These are phyloP conservation scores for Nebria ingens DNA, from an alignment of 1,140 invertebrate genomes.

Conservation along the genomic window DNA sequence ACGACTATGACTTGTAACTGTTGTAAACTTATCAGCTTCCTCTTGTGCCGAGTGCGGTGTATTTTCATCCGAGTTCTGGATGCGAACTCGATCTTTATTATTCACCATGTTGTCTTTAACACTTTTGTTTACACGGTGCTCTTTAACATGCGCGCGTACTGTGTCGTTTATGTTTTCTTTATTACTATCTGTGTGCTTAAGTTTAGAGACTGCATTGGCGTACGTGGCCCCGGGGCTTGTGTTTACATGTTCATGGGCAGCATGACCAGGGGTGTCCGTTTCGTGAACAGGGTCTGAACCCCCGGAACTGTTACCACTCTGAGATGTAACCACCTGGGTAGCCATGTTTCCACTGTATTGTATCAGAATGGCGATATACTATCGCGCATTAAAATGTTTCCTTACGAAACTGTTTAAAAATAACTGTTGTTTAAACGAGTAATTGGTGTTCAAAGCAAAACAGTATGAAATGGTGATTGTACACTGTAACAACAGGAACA, in stretches of 20 bases:
- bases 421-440: slow-evolving; percentile 5
- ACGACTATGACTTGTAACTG: slow-evolving; percentile 38
- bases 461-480: neutral
- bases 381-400: slow-evolving; percentile 18
- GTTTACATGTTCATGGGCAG: slow-evolving; percentile 31
- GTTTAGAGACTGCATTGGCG: slow-evolving; percentile 11
- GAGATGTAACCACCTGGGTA: slow-evolving; percentile 16
- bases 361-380: neutral
- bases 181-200: slow-evolving; percentile 15
- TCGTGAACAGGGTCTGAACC: slow-evolving; percentile 15
- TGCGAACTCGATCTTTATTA: slow-evolving; percentile 16
- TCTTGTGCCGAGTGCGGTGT: slow-evolving; percentile 20
- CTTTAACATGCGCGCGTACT: slow-evolving; percentile 12
- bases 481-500: slow-evolving; percentile 16
- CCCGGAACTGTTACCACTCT: slow-evolving; percentile 15
- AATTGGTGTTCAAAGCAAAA: slow-evolving; percentile 19
- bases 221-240: slow-evolving; percentile 1
- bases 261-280: slow-evolving; percentile 21
- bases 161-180: slow-evolving; percentile 25
- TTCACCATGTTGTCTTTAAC: slow-evolving; percentile 11
- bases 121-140: slow-evolving; percentile 5
- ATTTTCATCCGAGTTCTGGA: slow-evolving; percentile 10
- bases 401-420: slow-evolving; percentile 12
- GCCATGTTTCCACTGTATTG: neutral
- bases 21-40: slow-evolving; percentile 39